Percentiles rank a stretch among this genome's conserved stretches.
Evolutionary conservation across 2,113 vertebrate species (phyloP).

Genomic region (Pedetes capensis): DNA sequence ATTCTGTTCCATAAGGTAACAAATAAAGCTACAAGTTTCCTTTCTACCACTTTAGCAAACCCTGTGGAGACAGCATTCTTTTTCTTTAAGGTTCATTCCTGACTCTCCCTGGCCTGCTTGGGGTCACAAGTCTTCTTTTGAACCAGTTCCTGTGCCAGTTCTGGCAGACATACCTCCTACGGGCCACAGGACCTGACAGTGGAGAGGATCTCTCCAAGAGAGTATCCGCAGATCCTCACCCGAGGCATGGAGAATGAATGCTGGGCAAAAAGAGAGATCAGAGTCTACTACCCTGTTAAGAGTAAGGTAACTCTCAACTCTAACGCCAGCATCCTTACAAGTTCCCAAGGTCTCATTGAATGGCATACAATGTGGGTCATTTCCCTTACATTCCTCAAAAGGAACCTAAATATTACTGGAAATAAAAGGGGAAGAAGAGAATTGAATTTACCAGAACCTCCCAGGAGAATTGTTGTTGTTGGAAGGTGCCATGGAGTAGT

Average conservation of each 20-base stretch:
- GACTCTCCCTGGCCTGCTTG: not conserved
- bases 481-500: no score
- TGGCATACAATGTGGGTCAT: not conserved
- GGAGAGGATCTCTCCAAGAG: not conserved
- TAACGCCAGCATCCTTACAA: accelerated
- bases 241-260: not conserved
- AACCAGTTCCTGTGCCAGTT: not conserved
- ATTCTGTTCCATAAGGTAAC: not conserved
- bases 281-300: not conserved
- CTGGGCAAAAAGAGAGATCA: not conserved
- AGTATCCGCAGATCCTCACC: not conserved
- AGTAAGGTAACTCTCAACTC: no score
- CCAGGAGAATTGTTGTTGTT: no score
- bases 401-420: not conserved
- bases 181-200: not conserved
- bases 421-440: not conserved
- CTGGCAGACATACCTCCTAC: not conserved
- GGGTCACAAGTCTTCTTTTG: not conserved
- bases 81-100: not conserved
- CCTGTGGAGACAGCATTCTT: not conserved
- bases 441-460: not conserved
- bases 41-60: not conserved
- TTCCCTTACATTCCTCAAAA: not conserved
- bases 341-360: not conserved
- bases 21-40: not conserved